A percentile compares a stretch with the other conserved stretches of the same genome.
Conservation (phyloP, 1,140 invertebrate genomes). For the Sarcophaga peregrina region DNA sequence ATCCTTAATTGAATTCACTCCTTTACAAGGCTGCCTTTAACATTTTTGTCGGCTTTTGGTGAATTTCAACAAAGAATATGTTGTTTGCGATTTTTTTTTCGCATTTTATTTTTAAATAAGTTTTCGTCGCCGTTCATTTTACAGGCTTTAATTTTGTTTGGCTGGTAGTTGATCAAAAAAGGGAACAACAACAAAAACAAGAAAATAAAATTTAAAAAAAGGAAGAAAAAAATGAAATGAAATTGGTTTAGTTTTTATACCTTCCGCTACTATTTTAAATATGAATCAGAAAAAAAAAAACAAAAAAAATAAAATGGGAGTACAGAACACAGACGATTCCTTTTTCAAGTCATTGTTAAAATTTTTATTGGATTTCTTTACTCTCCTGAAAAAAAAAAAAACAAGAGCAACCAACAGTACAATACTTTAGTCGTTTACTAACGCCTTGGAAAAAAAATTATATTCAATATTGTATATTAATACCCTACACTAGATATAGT, state of each 20-base stretch:
- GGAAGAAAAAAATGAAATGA: not conserved
- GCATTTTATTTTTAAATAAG: not conserved
- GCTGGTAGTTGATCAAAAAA: not conserved
- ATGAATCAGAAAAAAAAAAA: too few species aligned
- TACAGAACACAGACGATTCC: not conserved
- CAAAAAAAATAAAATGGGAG: too few species aligned
- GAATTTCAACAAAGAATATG: not conserved
- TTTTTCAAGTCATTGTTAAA: not conserved
- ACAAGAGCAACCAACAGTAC: too few species aligned
- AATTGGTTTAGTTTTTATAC: not conserved
- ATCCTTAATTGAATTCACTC: not conserved
- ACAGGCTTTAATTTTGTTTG: not conserved
- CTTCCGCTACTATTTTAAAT: not conserved
- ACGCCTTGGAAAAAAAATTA: too few species aligned
- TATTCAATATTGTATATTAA: too few species aligned
- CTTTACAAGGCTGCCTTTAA: not conserved
- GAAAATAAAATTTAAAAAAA: not conserved
- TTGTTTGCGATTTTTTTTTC: not conserved
- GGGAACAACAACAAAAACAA: too few species aligned
- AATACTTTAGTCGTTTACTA: too few species aligned
- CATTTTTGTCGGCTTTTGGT: not conserved
- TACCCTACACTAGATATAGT: too few species aligned
- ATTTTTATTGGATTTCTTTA: not conserved
- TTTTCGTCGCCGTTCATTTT: constrained; percentile 24
- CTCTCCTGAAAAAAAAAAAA: not conserved